Conservation (phyloP, 2,888 invertebrate genomes). For the Dolomedes plantarius region DNA sequence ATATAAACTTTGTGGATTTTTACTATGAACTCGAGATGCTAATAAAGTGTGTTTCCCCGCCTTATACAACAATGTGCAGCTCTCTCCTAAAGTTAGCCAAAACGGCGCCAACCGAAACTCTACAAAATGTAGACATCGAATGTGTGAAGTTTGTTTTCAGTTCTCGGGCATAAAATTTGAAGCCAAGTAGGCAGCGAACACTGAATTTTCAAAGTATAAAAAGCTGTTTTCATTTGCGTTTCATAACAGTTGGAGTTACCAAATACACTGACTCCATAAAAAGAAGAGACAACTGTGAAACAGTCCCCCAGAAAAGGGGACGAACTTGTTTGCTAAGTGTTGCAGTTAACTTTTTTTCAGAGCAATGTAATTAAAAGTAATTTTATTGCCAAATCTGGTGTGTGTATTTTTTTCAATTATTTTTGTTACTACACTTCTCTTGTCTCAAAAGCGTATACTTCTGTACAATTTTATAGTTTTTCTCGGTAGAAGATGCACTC, state of each 20-base stretch:
- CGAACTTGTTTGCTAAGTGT: slow-evolving; percentile 47
- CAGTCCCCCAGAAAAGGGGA: background rate
- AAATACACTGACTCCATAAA: background rate
- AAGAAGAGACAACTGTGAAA: slow-evolving; percentile 8
- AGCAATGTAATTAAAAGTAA: slow-evolving; percentile 55
- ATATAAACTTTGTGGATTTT: background rate
- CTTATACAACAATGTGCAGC: slow-evolving; percentile 33
- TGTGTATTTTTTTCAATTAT: background rate
- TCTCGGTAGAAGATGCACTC: too few species aligned
- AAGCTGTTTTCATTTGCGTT: slow-evolving; percentile 9
- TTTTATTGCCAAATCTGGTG: slow-evolving; percentile 45
- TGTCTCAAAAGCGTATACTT: too few species aligned
- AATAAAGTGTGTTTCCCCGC: slow-evolving; percentile 32
- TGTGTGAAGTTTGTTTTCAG: slow-evolving; percentile 26
- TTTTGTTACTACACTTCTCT: too few species aligned
- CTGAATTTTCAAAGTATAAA: slow-evolving; percentile 58
- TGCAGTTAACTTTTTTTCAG: slow-evolving; percentile 34
- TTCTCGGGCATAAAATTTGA: slow-evolving; percentile 8
- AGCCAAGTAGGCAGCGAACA: background rate
- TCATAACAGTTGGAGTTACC: too few species aligned
- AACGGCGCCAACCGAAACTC: slow-evolving; percentile 64
- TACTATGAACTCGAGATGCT: background rate
- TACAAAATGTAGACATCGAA: slow-evolving; percentile 58
- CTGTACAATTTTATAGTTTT: too few species aligned
- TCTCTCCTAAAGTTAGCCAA: slow-evolving; percentile 34